Evolutionary conservation across 2,888 invertebrate species (phyloP), one percentile per base, ranked within the genome.

Genomic region (Anticlea derivata): DNA sequence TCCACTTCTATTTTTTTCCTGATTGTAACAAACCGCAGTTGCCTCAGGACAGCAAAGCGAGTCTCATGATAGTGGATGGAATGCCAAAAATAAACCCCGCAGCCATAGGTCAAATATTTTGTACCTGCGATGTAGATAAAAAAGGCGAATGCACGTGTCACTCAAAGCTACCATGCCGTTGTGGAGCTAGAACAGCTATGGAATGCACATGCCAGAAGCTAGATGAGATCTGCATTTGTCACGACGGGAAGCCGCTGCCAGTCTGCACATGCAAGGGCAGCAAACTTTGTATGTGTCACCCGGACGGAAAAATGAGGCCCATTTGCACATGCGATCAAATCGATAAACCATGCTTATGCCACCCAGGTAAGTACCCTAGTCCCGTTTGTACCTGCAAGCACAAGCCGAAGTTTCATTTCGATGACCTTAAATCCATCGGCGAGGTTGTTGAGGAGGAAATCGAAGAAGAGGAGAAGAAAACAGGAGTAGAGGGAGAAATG

Each of bases 1-100:
- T 89, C 65, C 77, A 85, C 55, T 83, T 86, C 62, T 91, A 76
- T 63, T 91, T 91, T 57, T 91, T 84, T 46, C 83, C 89, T n/a
- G 85, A 89, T 57, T 88, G 88, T 48, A 63, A 59, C 23, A 82
- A 83, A 55, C 71, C 80, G 26, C 51, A 53, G 8, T 61, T 70
- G 5, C 58, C 70, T 5, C 58, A 59, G 55, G 63, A 78, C 45
- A 85, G 85, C 49, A 72, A 80, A 59, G 69, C 71, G 7, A 90
- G 86, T 61, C 23, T 90, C 8, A 58, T 84, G 1, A 60, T 81
- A 17, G 77, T 78, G 7, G 72, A 87, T 59, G 90, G 88, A 7
- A 45, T 89, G 39, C 91, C 90, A 5, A 65, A 77, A 68, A 58
- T 87, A 22, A 89, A 88, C 64, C 67, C 65, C 5, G 61, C 58